Evolutionary conservation across 2,113 vertebrate species (phyloP), one percentile per base, ranked within the genome.

Genomic region (Holacanthus passer): DNA sequence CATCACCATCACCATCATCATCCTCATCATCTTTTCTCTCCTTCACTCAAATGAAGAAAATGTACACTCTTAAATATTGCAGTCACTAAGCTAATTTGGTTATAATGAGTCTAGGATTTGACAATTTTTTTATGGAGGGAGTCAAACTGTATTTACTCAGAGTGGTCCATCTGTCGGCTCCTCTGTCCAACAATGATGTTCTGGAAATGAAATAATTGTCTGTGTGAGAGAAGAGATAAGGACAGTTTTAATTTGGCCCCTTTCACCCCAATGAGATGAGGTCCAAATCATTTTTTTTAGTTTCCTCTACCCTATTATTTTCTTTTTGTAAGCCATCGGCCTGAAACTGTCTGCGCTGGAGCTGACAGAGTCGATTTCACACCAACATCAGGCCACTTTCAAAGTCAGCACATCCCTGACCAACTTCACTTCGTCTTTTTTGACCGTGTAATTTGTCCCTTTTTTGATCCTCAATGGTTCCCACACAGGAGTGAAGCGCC

Each of bases 1-100:
- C 69, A 55, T 73, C 72, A 65, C 67, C 82, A 55, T 73, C 72
- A 43, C 55, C 71, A 29, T 71, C 94, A 91, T 95, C 94, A 88
- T 60, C 62, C 37, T 75, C 63, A 32, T 43, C 37, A 24, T 31
- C 37, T 59, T 92, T 91, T 89, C 93, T 59, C 90, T 48, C 73
- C 50, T 39, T 79, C 73, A 63, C 48, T 92, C 92, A 91, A 82
- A 95, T 91, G 90, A 96, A 96, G 93, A 94, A 95, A 96, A 96
- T 95, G 95, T 93, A 96, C 95, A 96, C 95, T 94, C 93, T 84
- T 73, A 94, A 95, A 96, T 96, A 96, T 95, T 95, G 95, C 95
- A 95, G 93, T 94, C 93, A 93, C 96, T 96, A 96, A 88, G 96
- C 96, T 97, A 97, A 96, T 97, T 96, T 96, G 95, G 95, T 97